Base-by-base conservation (phyloP, 53 echinoderm and acorn worm species). In the Temnopleurus reevesii region DNA sequence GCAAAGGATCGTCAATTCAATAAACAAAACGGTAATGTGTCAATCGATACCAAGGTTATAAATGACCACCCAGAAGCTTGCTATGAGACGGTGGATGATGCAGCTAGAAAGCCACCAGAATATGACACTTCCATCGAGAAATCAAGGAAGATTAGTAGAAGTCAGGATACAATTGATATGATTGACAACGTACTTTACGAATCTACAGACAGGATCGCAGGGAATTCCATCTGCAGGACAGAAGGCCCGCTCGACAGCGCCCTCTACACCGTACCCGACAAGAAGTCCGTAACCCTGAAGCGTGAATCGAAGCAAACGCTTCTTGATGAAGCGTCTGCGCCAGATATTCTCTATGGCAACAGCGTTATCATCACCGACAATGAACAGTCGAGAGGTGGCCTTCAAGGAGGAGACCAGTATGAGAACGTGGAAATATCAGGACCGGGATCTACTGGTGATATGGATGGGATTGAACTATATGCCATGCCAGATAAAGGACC, bases 261-360 rank as follows among this genome's bases (percentile, higher is more conserved):
- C 15, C 79, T 79, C 27, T 79, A 79, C 23, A 41, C 79, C 47
- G 25, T 79, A 29, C 79, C 79, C 46, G 79, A 79, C 24, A 79
- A 79, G 17, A 79, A 23, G 41, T n/a, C n/a, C n/a, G 41, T 8
- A 71, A 71, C 71, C 31, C 6, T 71, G 19, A 21, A 1, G 36
- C 38, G 71, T 1, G 71, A 71, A 7, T 38, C 71, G 21, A 71
- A 38, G 23, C 21, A 36, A n/a, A 41, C 8, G 23, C 8, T 3
- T 41, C 10, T n/a, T 41, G 38, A n/a, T n/a, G n/a, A 23, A 38
- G 36, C 71, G 2, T 71, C 71, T 9, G 15, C 6, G 36, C n/a
- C 71, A 41, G 8, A 71, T 21, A 5, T 41, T 2, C 71, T 71
- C 43, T 71, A 71, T 71, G 71, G 71, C 41, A 71, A 71, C 71